These are phyloP conservation scores for Melanotus villosus DNA, from an alignment of 2,888 invertebrate species.

Conservation along the genomic window DNA sequence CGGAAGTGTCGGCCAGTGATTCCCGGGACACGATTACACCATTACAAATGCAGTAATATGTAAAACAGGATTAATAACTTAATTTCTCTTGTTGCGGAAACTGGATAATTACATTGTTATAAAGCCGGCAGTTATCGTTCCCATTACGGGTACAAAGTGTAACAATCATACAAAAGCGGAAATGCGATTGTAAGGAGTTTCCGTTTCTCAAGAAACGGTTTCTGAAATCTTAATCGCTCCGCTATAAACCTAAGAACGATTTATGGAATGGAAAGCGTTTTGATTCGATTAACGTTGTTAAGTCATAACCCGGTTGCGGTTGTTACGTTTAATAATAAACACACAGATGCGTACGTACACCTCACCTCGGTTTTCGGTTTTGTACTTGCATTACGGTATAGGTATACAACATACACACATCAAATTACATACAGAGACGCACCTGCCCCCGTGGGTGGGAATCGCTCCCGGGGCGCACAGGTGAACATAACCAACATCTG, in stretches of 20 bases:
- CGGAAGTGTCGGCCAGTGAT: conserved; percentile 55
- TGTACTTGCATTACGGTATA: no score
- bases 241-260: conserved; percentile 50
- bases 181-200: conserved; percentile 48
- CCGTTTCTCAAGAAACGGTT: conserved; percentile 50
- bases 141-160: conserved; percentile 49
- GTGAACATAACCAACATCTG: conserved; percentile 53
- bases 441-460: conserved; percentile 56
- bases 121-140: conserved; percentile 50
- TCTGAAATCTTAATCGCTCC: conserved; percentile 45
- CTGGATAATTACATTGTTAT: conserved; percentile 51
- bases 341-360: no score
- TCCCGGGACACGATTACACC: conserved; percentile 58
- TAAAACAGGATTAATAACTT: conserved; percentile 63
- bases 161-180: conserved; percentile 47
- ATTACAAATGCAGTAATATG: conserved; percentile 59
- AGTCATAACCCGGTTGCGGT: no score
- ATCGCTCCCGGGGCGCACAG: conserved; percentile 53
- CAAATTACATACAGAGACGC: conserved; percentile 38
- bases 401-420: no score
- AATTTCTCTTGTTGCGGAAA: conserved; percentile 55
- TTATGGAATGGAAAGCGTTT: conserved; percentile 38
- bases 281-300: conserved; percentile 14
- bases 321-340: no score
- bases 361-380: no score